phyloP scores from a whole-genome alignment of 2,113 vertebrate species.

The Halcyon senegalensis region DNA sequence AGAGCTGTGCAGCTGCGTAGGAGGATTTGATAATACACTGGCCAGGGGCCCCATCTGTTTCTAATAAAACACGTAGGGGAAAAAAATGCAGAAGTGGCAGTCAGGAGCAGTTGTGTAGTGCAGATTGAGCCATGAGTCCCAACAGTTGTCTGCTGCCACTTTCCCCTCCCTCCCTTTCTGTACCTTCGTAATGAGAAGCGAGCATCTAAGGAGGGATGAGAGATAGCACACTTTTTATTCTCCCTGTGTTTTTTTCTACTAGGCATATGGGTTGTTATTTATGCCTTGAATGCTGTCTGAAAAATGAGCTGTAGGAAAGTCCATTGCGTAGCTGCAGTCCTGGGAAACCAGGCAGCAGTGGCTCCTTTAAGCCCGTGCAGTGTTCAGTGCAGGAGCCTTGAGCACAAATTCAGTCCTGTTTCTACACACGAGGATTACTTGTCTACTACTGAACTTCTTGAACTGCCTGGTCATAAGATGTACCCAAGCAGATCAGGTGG shows the following conservation, averaged over 20 bases:
- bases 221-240: not conserved
- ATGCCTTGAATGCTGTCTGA: not conserved
- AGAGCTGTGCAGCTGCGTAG: slow-evolving; percentile 64
- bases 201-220: not conserved
- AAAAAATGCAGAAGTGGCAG: not conserved
- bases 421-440: not conserved
- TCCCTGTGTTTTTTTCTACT: not conserved
- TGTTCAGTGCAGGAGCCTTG: not conserved
- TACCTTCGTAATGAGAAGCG: not conserved
- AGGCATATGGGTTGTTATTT: not conserved
- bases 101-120: not conserved
- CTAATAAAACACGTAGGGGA: not conserved
- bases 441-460: not conserved
- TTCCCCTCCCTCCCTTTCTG: not conserved
- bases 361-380: not conserved
- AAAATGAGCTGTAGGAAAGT: not conserved
- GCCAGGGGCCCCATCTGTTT: slow-evolving; percentile 65
- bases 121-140: not conserved
- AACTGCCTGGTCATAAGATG: not conserved
- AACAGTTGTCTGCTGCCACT: not conserved
- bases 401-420: not conserved
- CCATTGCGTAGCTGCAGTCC: not conserved
- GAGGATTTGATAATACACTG: not conserved
- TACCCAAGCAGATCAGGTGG: not conserved
- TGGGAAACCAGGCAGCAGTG: not conserved